These are phyloP conservation scores for Oryzias dopingdopingensis DNA, from an alignment of 2,797 vertebrate species.

Conservation along the genomic window DNA sequence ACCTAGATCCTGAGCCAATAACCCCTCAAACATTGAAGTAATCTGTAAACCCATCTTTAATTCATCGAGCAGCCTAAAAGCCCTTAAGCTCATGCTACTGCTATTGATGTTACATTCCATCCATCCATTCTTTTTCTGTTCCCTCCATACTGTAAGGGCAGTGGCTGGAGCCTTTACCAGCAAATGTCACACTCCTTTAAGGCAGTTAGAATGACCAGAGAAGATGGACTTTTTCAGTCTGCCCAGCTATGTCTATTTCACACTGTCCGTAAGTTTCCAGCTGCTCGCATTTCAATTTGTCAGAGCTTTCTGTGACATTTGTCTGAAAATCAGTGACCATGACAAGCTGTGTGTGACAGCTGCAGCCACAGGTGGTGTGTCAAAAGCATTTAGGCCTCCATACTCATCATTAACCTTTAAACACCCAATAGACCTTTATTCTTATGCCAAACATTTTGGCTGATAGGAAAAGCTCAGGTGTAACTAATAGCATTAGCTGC, in stretches of 20 bases:
- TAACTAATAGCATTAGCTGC: constrained; percentile 39
- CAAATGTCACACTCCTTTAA: constrained; percentile 29
- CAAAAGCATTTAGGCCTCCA: constrained; percentile 22
- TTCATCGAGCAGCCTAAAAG: constrained; percentile 23
- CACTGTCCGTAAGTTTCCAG: constrained; percentile 32
- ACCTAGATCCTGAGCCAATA: constrained; percentile 35
- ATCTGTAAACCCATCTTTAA: constrained; percentile 29
- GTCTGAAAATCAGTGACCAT: constrained; percentile 39
- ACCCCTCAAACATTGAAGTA: constrained; percentile 36
- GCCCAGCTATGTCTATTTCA: constrained; percentile 30
- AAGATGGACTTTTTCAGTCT: constrained; percentile 30
- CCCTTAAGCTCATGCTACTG: constrained; percentile 16
- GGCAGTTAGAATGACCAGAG: constrained; percentile 33
- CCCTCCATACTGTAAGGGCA: background rate
- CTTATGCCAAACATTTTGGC: constrained; percentile 33
- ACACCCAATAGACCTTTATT: constrained; percentile 41
- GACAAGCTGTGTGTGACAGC: constrained; percentile 20
- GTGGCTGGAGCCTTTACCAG: background rate
- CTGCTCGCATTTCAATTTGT: constrained; percentile 49
- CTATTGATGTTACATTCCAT: constrained; percentile 25
- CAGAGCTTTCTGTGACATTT: constrained; percentile 35
- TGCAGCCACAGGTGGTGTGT: constrained; percentile 41
- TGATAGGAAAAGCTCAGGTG: constrained; percentile 30
- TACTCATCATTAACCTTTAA: constrained; percentile 55
- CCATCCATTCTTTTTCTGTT: background rate